A percentile compares a stretch with the other conserved stretches of the same genome.
Conservation (phyloP, 2,888 invertebrate species). For the Cordilura impudica region DNA sequence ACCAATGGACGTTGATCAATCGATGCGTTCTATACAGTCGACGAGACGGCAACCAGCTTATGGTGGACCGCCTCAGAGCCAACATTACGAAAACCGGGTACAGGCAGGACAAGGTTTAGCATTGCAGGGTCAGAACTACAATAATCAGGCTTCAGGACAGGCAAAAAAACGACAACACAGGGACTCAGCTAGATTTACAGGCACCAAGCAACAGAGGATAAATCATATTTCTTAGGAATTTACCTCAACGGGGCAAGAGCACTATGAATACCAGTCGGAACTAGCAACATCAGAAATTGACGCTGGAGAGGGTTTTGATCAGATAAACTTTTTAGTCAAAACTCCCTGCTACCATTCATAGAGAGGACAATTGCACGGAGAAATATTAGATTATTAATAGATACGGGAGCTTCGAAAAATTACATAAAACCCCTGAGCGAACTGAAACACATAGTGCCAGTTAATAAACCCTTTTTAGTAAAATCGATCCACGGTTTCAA, state of each 20-base stretch:
- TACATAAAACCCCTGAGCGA: constrained; percentile 51
- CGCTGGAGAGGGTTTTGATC: constrained; percentile 25
- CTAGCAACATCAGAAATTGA: neutral
- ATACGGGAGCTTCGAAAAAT: constrained; percentile 57
- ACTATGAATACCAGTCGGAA: neutral
- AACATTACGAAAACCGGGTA: neutral
- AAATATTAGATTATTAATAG: too few relatives aligned
- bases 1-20: neutral
- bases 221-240: constrained; percentile 33
- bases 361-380: constrained; percentile 39
- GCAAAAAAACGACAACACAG: constrained; percentile 21
- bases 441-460: constrained; percentile 25
- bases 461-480: constrained; percentile 34
- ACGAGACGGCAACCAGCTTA: neutral
- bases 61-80: neutral
- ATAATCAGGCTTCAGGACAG: constrained; percentile 11
- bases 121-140: neutral
- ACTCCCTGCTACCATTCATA: constrained; percentile 42
- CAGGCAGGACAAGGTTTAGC: too few relatives aligned
- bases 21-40: neutral
- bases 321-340: constrained; percentile 47
- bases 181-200: constrained; percentile 18
- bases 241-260: neutral
- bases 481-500: constrained; percentile 59
- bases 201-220: constrained; percentile 40